Percentiles rank a stretch among this genome's conserved stretches.
These are phyloP conservation scores for Parotocinclus haroldoi DNA, from an alignment of 2,797 vertebrate species.

Conservation along the genomic window DNA sequence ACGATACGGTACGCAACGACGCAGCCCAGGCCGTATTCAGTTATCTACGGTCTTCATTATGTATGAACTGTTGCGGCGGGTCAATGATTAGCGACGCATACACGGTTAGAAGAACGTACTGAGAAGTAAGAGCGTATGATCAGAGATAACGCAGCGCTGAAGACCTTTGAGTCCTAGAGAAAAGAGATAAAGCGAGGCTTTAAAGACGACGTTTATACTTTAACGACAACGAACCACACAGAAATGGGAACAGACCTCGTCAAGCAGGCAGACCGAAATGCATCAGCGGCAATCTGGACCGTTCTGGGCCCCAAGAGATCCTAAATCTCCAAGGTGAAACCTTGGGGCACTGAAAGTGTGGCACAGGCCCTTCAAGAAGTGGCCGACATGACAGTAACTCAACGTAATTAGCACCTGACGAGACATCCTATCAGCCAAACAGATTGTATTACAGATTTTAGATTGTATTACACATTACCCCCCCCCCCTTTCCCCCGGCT, in stretches of 20 bases:
- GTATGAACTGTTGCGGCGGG: background rate
- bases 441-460: no score
- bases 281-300: no score
- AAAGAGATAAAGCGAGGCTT: conserved; percentile 33
- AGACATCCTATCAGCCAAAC: background rate
- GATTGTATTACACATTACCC: no score
- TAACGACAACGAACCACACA: conserved; percentile 10
- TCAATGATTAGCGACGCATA: conserved; percentile 20
- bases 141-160: conserved; percentile 20
- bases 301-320: no score
- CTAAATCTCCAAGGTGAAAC: no score
- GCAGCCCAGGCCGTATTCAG: no score
- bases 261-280: no score
- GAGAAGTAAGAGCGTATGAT: conserved; percentile 4
- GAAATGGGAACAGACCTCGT: no score
- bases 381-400: no score
- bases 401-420: no score
- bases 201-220: conserved; percentile 26
- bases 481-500: background rate
- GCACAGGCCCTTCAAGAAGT: no score
- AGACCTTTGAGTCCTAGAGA: conserved; percentile 47
- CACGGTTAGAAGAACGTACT: background rate
- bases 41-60: background rate
- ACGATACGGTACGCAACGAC: background rate
- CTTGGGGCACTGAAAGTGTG: no score